Percentiles rank a stretch among this genome's conserved stretches.
These are phyloP conservation scores for Aleiodes sp. DNA, from an alignment of 1,140 invertebrate genomes.

Conservation along the genomic window DNA sequence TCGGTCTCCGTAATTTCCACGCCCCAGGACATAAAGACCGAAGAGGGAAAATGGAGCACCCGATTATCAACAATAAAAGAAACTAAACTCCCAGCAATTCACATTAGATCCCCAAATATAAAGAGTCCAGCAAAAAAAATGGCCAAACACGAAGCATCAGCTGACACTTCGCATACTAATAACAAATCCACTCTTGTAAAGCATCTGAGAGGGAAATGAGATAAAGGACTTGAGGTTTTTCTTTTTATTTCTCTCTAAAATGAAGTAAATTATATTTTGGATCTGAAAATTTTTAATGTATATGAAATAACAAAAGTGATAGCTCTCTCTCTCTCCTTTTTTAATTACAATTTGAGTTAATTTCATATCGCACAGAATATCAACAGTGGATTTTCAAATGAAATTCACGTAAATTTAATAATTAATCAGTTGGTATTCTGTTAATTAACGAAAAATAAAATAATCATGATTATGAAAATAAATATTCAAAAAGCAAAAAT, in stretches of 20 bases:
- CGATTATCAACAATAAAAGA: conserved; percentile 36
- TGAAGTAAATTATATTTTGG: conserved; percentile 7
- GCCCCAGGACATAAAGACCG: conserved; percentile 19
- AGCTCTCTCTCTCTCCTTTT: not conserved
- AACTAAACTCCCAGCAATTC: conserved; percentile 9
- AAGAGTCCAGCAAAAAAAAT: conserved; percentile 44
- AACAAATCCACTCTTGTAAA: not conserved
- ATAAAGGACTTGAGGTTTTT: too few species aligned
- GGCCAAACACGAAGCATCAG: conserved; percentile 36
- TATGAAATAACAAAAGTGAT: not conserved
- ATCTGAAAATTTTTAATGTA: not conserved
- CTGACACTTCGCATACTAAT: not conserved
- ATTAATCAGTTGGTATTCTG: not conserved
- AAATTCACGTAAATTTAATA: not conserved
- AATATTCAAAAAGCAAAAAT: not conserved
- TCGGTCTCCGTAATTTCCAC: conserved; percentile 9
- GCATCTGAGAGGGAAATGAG: not conserved
- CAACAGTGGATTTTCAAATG: not conserved
- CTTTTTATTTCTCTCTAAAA: too few species aligned
- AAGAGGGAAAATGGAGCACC: conserved; percentile 25
- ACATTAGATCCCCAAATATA: conserved; percentile 33
- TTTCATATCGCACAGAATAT: conserved; percentile 10
- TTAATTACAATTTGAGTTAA: not conserved
- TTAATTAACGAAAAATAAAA: not conserved
- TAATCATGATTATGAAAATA: conserved; percentile 14